Evolutionary conservation across 2,888 invertebrate genomes (phyloP), one percentile per base, ranked within the genome.

Genomic region (Phyto melanocephala): DNA sequence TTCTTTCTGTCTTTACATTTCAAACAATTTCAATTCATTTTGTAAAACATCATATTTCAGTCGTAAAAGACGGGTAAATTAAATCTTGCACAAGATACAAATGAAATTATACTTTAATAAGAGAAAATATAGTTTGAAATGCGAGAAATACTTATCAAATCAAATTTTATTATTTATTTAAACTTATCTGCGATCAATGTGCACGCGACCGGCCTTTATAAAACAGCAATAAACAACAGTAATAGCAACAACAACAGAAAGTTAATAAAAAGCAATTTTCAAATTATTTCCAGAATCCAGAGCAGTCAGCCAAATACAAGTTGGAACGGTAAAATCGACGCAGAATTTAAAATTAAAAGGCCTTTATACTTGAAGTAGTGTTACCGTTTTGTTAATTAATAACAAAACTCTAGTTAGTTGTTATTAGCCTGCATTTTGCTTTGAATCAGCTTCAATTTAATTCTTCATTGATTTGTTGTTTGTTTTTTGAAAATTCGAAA

Each of bases 121-220:
- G 75, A 79, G 47, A 35, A 17, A 47, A 63, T 65, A 58, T 77
- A 1, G 65, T 62, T 54, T 33, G 75, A 60, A 76, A 82, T 80
- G 63, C 60, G 58, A 83, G 56, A 24, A 67, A 67, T 70, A 58
- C 80, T 76, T 80, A 80, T 76, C 82, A 72, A 80, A 76, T 80
- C 77, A 72, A 77, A 83, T 75, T 83, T 83, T 80, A 77, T 80
- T 82, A 77, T 75, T 80, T 81, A 74, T 83, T 72, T 71, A 60
- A 79, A 72, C 74, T 85, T 85, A 68, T 80, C 86, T 85, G 84
- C 85, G 86, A 86, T 87, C 85, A 84, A 86, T 85, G 86, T 86
- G 88, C 89, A 89, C 89, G 88, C 89, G 89, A 89, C 89, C 89
- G 88, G 89, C 89, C 89, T 89, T 89, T 87, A 89, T 88, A 87